Evolutionary conservation across 2,888 invertebrate genomes (phyloP).

Genomic region (Polyommatus iphigenia): DNA sequence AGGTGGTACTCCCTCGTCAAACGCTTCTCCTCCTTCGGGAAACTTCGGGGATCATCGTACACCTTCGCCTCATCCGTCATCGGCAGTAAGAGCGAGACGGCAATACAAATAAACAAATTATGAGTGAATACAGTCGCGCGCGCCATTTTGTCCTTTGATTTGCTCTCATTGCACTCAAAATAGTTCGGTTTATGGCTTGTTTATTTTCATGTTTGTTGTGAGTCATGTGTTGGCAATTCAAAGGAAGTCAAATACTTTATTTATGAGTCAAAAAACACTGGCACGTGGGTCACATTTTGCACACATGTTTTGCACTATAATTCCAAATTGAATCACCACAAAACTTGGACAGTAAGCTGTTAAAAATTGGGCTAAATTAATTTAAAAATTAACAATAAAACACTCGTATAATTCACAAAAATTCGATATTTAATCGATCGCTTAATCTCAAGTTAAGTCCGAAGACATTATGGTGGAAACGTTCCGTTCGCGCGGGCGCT

Average conservation of each 20-base stretch:
- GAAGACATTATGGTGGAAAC: constrained; percentile 27
- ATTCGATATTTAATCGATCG: neutral
- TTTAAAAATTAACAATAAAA: too few species aligned
- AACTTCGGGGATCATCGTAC: constrained; percentile 60
- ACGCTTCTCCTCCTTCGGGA: constrained; percentile 62
- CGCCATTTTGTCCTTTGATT: constrained; percentile 70
- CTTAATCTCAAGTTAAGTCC: constrained; percentile 25
- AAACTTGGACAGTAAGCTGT: too few species aligned
- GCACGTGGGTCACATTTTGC: neutral
- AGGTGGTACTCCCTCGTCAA: constrained; percentile 82
- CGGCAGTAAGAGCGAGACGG: constrained; percentile 70
- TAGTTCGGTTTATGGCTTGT: constrained; percentile 48
- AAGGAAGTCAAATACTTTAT: constrained; percentile 23
- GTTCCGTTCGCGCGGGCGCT: constrained; percentile 36
- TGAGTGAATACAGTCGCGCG: constrained; percentile 71
- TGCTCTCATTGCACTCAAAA: constrained; percentile 50
- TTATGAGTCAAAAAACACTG: neutral
- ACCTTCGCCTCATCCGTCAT: constrained; percentile 65
- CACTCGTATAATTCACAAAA: too few species aligned
- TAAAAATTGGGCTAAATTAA: too few species aligned
- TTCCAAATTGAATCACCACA: too few species aligned
- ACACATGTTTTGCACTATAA: neutral
- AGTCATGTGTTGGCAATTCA: constrained; percentile 48
- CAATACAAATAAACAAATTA: constrained; percentile 75
- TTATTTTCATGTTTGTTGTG: constrained; percentile 54